A percentile compares a stretch with the other conserved stretches of the same genome.
phyloP scores from a whole-genome alignment of 2,113 vertebrate genomes.

The Gobiocypris rarus region DNA sequence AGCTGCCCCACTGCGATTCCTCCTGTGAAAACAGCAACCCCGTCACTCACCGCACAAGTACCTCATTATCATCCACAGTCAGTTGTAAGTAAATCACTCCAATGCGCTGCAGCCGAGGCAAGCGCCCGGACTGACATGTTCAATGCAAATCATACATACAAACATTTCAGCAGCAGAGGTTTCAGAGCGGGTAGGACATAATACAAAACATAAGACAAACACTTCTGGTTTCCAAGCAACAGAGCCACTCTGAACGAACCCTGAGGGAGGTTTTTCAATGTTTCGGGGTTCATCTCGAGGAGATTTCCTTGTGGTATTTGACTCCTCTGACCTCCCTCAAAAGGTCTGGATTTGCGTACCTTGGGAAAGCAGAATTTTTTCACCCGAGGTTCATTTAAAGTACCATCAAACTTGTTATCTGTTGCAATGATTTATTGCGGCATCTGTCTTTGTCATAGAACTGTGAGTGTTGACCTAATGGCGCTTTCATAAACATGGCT shows the following conservation, averaged over 20 bases:
- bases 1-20: constrained; percentile 50
- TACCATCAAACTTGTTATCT: constrained; percentile 32
- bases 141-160: constrained; percentile 36
- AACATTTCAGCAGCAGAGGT: neutral
- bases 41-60: constrained; percentile 54
- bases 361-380: constrained; percentile 32
- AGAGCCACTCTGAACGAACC: constrained; percentile 63
- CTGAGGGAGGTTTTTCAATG: constrained; percentile 66
- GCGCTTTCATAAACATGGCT: constrained; percentile 31
- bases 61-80: constrained; percentile 50
- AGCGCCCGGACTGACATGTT: constrained; percentile 31
- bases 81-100: constrained; percentile 44
- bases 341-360: constrained; percentile 71
- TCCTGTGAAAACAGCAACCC: constrained; percentile 59
- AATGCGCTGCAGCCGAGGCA: constrained; percentile 25
- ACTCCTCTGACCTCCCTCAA: constrained; percentile 64
- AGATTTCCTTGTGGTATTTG: constrained; percentile 73
- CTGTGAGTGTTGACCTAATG: constrained; percentile 20
- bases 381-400: constrained; percentile 19
- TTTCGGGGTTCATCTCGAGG: constrained; percentile 68
- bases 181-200: constrained; percentile 8
- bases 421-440: constrained; percentile 26
- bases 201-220: constrained; percentile 41
- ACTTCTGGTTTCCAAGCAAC: constrained; percentile 75
- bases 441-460: constrained; percentile 22